A percentile compares a stretch with the other conserved stretches of the same genome.
Conservation (phyloP, 2,113 vertebrate genomes). For the Pitta sordida region DNA sequence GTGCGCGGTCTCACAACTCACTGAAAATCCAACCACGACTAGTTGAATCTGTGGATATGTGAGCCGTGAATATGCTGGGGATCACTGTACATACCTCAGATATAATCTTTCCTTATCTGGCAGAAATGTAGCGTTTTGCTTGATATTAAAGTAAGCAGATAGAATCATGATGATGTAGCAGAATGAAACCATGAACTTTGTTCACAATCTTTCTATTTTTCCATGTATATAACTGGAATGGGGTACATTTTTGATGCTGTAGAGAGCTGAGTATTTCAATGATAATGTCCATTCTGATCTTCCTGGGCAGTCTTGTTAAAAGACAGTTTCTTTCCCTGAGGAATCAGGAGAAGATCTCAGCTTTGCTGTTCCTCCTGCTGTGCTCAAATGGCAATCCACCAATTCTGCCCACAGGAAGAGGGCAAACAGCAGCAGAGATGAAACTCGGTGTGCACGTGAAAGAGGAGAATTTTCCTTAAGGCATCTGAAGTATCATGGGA, state of each 20-base stretch:
- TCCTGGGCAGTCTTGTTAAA: not conserved
- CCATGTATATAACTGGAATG: not conserved
- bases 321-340: not conserved
- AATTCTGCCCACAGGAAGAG: not conserved
- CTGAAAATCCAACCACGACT: too few relatives aligned
- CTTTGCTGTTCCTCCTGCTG: not conserved
- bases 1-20: too few relatives aligned
- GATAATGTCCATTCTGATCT: not conserved
- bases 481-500: not conserved
- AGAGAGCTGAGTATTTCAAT: not conserved
- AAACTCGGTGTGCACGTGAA: not conserved
- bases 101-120: not conserved
- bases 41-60: too few relatives aligned
- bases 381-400: not conserved
- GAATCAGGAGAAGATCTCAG: not conserved
- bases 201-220: not conserved
- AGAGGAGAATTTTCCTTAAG: constrained; percentile 33
- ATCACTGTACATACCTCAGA: not conserved
- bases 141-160: not conserved
- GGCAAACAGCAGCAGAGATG: not conserved
- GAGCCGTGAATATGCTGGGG: too few relatives aligned
- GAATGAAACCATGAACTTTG: not conserved
- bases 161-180: not conserved
- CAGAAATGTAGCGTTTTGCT: not conserved
- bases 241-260: not conserved